Evolutionary conservation across 2,797 vertebrate species (phyloP).

Genomic region (Etheostoma perlongum): DNA sequence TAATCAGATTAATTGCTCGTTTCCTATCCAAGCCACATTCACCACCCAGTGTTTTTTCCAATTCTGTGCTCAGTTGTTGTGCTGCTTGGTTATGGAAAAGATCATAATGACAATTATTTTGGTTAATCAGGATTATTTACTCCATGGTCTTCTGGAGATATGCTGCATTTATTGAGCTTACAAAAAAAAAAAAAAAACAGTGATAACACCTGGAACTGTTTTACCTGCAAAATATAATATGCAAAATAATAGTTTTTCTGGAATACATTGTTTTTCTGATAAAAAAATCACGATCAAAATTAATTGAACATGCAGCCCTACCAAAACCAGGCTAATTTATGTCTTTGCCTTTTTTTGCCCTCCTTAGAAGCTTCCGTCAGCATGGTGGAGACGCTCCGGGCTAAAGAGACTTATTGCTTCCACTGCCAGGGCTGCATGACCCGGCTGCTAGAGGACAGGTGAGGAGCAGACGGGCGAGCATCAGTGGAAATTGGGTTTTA

Average conservation of each 20-base stretch:
- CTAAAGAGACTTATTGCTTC: constrained; percentile 86
- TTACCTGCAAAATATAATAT: too few relatives aligned
- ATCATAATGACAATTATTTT: too few relatives aligned
- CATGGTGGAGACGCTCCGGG: constrained; percentile 83
- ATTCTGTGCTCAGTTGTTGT: constrained; percentile 38
- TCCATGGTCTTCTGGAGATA: too few relatives aligned
- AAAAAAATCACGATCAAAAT: too few relatives aligned
- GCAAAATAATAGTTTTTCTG: too few relatives aligned
- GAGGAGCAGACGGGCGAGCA: constrained; percentile 67
- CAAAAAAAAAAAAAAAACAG: too few relatives aligned
- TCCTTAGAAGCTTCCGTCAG: constrained; percentile 81
- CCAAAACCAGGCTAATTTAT: constrained; percentile 62
- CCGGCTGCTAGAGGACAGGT: constrained; percentile 88
- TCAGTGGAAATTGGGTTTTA: constrained; percentile 55
- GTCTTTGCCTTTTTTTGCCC: constrained; percentile 58
- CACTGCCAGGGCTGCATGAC: constrained; percentile 92
- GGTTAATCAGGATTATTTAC: too few relatives aligned
- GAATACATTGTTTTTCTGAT: too few relatives aligned
- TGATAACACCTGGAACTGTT: too few relatives aligned
- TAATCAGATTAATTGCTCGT: constrained; percentile 54
- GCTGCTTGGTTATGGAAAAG: too few relatives aligned
- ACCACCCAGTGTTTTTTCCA: constrained; percentile 37
- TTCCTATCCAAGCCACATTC: constrained; percentile 31
- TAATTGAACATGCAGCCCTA: too few relatives aligned
- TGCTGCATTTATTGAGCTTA: too few relatives aligned